Percentiles rank a stretch among this genome's conserved stretches.
Evolutionary conservation across 2,888 invertebrate genomes (phyloP).

Genomic region (Torymus aiolomorphi): DNA sequence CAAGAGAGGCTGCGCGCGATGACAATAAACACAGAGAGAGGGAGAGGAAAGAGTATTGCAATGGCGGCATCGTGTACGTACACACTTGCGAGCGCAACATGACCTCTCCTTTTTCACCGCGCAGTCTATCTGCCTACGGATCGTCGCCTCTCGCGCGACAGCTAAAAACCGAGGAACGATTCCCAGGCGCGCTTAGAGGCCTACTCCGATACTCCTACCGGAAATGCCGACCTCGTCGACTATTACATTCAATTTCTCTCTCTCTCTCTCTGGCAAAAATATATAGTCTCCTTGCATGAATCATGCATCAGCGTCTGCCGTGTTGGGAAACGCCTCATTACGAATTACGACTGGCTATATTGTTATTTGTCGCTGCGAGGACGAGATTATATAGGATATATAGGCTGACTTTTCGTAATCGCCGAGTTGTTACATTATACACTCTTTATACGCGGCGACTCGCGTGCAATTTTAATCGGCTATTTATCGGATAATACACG

Average conservation of each 20-base stretch:
- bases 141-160: conserved; percentile 6
- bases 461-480: conserved; percentile 1
- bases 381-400: conserved; percentile 24
- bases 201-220: conserved; percentile 47
- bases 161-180: background rate
- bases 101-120: conserved; percentile 1
- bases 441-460: background rate
- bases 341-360: background rate
- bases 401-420: conserved; percentile 13
- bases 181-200: conserved; percentile 40
- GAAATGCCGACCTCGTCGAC: conserved; percentile 54
- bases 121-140: conserved; percentile 18
- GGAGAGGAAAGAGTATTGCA: too few relatives aligned
- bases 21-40: background rate
- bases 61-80: too few relatives aligned
- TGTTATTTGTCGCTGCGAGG: background rate
- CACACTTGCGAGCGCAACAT: too few relatives aligned
- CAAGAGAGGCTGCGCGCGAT: background rate
- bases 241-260: conserved; percentile 50
- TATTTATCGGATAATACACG: background rate
- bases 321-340: conserved; percentile 33
- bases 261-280: conserved; percentile 10
- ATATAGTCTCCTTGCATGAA: conserved; percentile 28
- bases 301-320: conserved; percentile 30
- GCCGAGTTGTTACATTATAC: background rate